Evolutionary conservation across 2,797 vertebrate species (phyloP).

Genomic region (Typhlichthys eigenmanni): DNA sequence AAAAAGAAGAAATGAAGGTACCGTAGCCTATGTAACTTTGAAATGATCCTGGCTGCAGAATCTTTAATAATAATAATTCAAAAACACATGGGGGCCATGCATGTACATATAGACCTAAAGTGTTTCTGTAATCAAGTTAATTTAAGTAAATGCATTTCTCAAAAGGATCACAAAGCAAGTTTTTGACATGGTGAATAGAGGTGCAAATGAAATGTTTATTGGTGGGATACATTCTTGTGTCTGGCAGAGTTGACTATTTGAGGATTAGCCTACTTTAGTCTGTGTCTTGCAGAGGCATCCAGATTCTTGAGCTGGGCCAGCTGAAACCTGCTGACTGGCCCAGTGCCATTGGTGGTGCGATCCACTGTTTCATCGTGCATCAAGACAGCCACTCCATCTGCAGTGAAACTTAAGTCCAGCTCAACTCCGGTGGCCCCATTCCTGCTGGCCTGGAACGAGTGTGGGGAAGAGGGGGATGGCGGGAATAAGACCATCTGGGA

Average conservation of each 20-base stretch:
- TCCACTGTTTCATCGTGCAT: slow-evolving; percentile 94
- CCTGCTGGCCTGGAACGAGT: slow-evolving; percentile 84
- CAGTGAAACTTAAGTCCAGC: slow-evolving; percentile 89
- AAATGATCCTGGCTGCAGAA: too few relatives aligned
- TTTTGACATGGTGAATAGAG: neutral
- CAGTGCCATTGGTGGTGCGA: slow-evolving; percentile 88
- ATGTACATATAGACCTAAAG: too few relatives aligned
- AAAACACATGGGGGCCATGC: too few relatives aligned
- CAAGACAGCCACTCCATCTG: slow-evolving; percentile 85
- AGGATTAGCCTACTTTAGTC: slow-evolving; percentile 79
- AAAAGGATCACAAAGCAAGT: neutral
- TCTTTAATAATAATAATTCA: too few relatives aligned
- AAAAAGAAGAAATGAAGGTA: neutral
- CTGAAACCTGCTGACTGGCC: slow-evolving; percentile 78
- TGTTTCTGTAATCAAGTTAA: too few relatives aligned
- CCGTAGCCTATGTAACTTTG: too few relatives aligned
- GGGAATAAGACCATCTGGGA: neutral
- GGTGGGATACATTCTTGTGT: neutral
- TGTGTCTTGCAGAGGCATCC: slow-evolving; percentile 86
- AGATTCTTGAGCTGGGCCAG: slow-evolving; percentile 84
- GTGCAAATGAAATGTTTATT: neutral
- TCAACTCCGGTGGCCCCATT: slow-evolving; percentile 89
- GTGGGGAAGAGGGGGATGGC: slow-evolving; percentile 11
- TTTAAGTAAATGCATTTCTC: too few relatives aligned
- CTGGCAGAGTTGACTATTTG: neutral